These are phyloP conservation scores for Strigops habroptila DNA, from an alignment of 2,113 vertebrate genomes.

Conservation along the genomic window DNA sequence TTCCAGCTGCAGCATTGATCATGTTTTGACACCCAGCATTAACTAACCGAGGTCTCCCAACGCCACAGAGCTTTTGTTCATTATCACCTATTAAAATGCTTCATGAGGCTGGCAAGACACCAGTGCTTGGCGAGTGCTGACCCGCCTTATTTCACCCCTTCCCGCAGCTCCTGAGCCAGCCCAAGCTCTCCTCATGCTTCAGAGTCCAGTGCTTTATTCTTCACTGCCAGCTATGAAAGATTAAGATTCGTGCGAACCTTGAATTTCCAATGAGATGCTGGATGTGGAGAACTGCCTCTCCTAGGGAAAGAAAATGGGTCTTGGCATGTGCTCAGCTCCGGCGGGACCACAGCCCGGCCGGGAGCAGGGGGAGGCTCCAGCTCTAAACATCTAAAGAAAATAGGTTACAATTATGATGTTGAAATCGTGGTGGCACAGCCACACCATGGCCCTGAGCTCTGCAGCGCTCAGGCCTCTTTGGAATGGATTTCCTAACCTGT, in stretches of 20 bases:
- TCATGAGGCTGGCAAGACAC: accelerated
- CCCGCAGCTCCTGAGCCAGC: background rate
- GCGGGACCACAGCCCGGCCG: accelerated
- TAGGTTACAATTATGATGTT: background rate
- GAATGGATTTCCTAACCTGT: background rate
- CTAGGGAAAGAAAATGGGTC: background rate
- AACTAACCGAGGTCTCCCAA: background rate
- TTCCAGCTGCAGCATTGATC: slow-evolving; percentile 24
- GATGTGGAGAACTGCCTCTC: background rate
- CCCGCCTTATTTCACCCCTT: background rate
- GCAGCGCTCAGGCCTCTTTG: accelerated
- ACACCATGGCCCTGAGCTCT: background rate
- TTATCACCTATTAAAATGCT: background rate
- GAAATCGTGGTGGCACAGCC: background rate
- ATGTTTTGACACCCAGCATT: background rate
- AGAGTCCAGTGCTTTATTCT: background rate
- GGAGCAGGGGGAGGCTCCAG: background rate
- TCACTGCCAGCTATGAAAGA: background rate
- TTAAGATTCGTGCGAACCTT: background rate
- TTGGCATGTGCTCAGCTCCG: accelerated
- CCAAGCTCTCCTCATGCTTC: background rate
- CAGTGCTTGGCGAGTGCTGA: accelerated
- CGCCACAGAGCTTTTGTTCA: background rate
- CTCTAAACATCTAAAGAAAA: background rate
- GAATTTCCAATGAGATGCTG: background rate